A percentile compares a stretch with the other conserved stretches of the same genome.
These are phyloP conservation scores for Graptemys geographica DNA, from an alignment of 2,797 vertebrate species.

Conservation along the genomic window DNA sequence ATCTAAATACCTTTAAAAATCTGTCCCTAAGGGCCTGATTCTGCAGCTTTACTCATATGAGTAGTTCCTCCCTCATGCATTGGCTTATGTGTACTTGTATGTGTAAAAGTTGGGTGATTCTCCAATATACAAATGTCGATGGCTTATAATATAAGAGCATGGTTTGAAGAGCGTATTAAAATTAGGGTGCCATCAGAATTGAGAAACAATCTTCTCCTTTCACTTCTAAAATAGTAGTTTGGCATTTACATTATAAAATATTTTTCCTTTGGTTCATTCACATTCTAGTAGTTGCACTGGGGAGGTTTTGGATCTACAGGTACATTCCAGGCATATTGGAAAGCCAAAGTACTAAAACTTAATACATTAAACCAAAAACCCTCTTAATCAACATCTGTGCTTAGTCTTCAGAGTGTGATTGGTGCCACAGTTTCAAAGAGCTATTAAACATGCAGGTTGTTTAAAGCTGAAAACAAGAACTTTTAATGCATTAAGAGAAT, in stretches of 20 bases:
- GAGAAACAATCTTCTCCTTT: not conserved
- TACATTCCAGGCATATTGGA: not conserved
- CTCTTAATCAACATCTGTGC: not conserved
- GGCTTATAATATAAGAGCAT: not conserved
- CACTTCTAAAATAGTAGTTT: not conserved
- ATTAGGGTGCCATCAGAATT: not conserved
- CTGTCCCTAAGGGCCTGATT: not conserved
- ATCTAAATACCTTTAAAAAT: not conserved
- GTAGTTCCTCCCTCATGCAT: not conserved
- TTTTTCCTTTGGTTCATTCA: rapidly evolving
- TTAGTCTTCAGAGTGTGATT: not conserved
- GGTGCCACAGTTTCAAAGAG: not conserved
- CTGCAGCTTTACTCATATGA: not conserved
- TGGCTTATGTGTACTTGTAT: not conserved
- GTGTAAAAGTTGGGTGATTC: not conserved
- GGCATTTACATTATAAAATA: not conserved
- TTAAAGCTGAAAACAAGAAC: not conserved
- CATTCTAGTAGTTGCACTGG: not conserved
- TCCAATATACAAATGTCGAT: not conserved
- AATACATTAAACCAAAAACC: not conserved
- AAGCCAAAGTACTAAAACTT: not conserved
- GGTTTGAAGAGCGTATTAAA: slow-evolving; percentile 8
- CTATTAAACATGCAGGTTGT: not conserved
- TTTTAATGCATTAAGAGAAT: not conserved
- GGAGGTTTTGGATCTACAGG: not conserved